Conservation (phyloP, 1,140 invertebrate genomes). For the Zaprionus africanus region DNA sequence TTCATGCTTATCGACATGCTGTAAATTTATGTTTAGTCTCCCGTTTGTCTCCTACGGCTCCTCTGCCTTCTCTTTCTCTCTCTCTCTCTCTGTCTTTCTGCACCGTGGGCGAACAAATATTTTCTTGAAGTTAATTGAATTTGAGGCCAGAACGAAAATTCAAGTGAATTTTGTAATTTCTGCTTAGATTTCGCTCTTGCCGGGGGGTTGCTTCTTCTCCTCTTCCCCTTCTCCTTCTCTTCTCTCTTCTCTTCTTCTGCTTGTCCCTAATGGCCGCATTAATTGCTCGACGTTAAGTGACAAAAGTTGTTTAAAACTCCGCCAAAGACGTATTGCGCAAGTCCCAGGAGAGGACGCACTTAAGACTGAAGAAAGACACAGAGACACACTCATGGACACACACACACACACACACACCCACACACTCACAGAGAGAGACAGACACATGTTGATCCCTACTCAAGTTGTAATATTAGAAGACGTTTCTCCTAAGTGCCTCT, state of each 20-base stretch:
- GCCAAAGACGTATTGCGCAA: slow-evolving; percentile 34
- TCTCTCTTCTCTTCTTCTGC: not conserved
- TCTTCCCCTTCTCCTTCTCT: not conserved
- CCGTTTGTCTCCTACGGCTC: slow-evolving; percentile 12
- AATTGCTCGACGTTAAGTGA: slow-evolving; percentile 71
- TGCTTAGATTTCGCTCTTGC: slow-evolving; percentile 41
- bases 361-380: slow-evolving; percentile 1
- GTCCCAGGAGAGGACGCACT: slow-evolving; percentile 38
- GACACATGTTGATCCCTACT: slow-evolving; percentile 28
- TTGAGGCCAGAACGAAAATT: slow-evolving; percentile 61
- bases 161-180: slow-evolving; percentile 71
- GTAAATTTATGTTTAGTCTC: slow-evolving; percentile 78
- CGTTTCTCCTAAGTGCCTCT: slow-evolving; percentile 13
- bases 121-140: slow-evolving; percentile 83
- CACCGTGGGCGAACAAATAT: slow-evolving; percentile 78
- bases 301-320: slow-evolving; percentile 64
- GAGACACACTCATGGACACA: not conserved
- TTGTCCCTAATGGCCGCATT: slow-evolving; percentile 65
- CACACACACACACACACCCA: not conserved
- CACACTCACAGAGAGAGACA: too few species aligned
- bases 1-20: slow-evolving; percentile 76
- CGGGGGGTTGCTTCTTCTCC: slow-evolving; percentile 20
- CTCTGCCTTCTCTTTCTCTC: slow-evolving; percentile 29
- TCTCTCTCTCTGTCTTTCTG: slow-evolving; percentile 38
- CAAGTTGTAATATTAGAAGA: slow-evolving; percentile 44